Evolutionary conservation across 2,797 vertebrate species (phyloP).

Genomic region (Rhinichthys osculus): DNA sequence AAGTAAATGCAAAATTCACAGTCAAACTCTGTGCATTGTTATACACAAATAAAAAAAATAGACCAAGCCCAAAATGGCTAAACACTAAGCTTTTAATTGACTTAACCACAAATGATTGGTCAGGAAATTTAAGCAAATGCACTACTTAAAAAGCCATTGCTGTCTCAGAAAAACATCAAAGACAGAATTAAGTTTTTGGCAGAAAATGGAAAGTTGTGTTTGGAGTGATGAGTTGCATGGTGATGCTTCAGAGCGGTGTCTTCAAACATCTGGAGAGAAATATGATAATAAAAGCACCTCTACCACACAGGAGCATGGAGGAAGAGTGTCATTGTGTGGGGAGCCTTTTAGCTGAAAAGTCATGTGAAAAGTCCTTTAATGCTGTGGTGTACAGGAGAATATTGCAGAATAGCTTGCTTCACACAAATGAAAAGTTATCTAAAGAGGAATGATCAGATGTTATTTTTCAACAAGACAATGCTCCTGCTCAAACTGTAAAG

Average conservation of each 20-base stretch:
- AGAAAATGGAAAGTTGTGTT: neutral
- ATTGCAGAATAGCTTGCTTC: neutral
- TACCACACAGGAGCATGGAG: neutral
- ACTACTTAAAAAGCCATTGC: neutral
- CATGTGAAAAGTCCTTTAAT: neutral
- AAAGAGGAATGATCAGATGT: neutral
- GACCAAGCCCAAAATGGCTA: too few species aligned
- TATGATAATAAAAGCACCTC: neutral
- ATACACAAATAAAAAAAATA: neutral
- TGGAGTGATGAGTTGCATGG: neutral
- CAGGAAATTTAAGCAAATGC: neutral
- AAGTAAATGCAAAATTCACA: constrained; percentile 7
- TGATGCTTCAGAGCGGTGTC: neutral
- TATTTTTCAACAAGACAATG: neutral
- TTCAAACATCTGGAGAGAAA: neutral
- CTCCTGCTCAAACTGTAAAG: neutral
- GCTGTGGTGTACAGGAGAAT: neutral
- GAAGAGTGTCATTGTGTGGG: neutral
- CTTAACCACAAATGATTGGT: neutral
- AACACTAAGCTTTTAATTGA: too few species aligned
- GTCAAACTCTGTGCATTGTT: neutral
- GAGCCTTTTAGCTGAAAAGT: neutral
- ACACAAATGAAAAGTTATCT: neutral
- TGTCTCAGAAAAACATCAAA: neutral
- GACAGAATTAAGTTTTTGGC: neutral